Evolutionary conservation across 2,113 vertebrate species (phyloP).

Genomic region (Meles meles): DNA sequence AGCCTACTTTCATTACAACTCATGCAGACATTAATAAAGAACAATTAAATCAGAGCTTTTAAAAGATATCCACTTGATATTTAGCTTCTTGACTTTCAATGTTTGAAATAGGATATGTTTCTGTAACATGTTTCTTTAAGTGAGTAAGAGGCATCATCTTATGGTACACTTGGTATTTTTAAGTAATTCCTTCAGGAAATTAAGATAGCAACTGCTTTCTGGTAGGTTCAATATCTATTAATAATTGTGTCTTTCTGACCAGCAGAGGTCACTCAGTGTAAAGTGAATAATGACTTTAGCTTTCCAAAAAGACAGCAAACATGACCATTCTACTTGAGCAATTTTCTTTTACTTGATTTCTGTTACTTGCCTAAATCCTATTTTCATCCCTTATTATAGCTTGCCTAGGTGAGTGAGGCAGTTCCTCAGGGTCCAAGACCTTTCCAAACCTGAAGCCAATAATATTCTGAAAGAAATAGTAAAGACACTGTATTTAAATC

Average conservation of each 20-base stretch:
- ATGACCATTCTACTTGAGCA: not conserved
- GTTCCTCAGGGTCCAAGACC: not conserved
- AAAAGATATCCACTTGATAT: not conserved
- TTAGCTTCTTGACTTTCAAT: constrained; percentile 21
- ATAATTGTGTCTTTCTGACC: constrained; percentile 65
- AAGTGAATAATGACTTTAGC: constrained; percentile 75
- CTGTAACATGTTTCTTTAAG: not conserved
- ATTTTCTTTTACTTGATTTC: not conserved
- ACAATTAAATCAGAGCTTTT: not conserved
- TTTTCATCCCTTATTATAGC: not conserved
- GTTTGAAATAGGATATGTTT: not conserved
- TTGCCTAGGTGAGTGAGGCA: not conserved
- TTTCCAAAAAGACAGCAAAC: constrained; percentile 26
- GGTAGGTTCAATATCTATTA: not conserved
- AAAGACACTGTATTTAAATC: not conserved
- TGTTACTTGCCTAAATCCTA: not conserved
- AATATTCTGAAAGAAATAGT: not conserved
- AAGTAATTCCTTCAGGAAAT: constrained; percentile 54
- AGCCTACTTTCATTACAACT: not conserved
- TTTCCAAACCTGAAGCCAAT: not conserved
- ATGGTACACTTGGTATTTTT: not conserved
- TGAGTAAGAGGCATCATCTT: not conserved
- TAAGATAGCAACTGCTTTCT: constrained; percentile 43
- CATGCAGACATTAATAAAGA: not conserved
- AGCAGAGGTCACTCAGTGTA: constrained; percentile 80